A percentile compares a stretch with the other conserved stretches of the same genome.
Evolutionary conservation across 2,797 vertebrate species (phyloP).

Genomic region (Phalloptychus januarius): DNA sequence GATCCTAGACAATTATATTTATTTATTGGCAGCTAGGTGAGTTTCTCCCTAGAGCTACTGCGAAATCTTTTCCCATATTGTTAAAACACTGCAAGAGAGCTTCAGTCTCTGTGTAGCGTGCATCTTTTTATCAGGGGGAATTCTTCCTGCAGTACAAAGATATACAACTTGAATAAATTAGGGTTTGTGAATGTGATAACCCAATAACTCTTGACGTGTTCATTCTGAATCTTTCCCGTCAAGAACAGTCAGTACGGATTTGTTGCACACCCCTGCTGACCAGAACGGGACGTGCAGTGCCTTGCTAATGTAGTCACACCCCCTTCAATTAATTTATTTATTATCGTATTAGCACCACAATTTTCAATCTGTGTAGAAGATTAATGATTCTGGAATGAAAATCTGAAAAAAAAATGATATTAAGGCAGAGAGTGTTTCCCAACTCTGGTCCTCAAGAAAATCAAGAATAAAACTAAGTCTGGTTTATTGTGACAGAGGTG

Average conservation of each 20-base stretch:
- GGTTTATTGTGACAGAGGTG: background rate
- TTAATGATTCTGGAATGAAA: background rate
- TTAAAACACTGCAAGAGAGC: background rate
- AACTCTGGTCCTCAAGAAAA: background rate
- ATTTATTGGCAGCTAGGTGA: background rate
- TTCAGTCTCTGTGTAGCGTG: background rate
- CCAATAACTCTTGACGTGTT: background rate
- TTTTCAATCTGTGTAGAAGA: background rate
- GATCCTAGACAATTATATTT: background rate
- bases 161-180: background rate
- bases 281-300: background rate
- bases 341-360: background rate
- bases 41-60: background rate
- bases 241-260: background rate
- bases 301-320: background rate
- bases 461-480: background rate
- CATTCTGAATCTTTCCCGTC: background rate
- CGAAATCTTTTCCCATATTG: background rate
- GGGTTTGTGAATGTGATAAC: background rate
- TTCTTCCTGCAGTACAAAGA: background rate
- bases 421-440: background rate
- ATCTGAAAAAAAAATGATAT: too few relatives aligned
- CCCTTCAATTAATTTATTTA: background rate
- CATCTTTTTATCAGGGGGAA: background rate
- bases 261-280: background rate